Evolutionary conservation across 2,797 vertebrate genomes (phyloP), one percentile per base, ranked within the genome.

Genomic region (Crenuchus spilurus): DNA sequence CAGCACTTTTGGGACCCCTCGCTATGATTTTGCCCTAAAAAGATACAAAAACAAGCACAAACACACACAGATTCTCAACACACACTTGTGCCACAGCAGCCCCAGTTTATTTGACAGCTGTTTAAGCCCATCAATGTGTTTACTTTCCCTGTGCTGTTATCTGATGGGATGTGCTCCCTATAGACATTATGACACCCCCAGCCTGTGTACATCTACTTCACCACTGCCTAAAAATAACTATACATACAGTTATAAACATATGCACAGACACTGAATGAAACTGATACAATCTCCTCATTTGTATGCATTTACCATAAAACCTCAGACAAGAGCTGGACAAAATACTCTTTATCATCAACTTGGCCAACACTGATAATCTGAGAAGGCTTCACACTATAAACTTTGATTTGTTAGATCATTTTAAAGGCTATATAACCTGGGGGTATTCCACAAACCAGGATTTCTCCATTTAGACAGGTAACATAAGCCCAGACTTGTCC

Each of bases 121-220:
- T 58, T 81, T 75, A 75, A 64, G 54, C 72, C 37, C 72, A 60
- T 75, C 49, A 52, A 35, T 16, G 8, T 75, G 69, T 69, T 78
- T 61, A 57, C 69, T 78, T 52, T 66, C 57, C 48, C 75, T 57
- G 24, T 13, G 31, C 68, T 72, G 64, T 75, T 62, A 72, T 69
- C 26, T 64, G 51, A 75, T 68, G 54, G 54, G 48, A 35, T 20
- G 11, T 11, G 1, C 16, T 75, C 71, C 26, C 61, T 62, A 73
- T 63, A 70, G 51, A 42, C 4, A 31, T 28, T 44, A 63, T 35
- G 26, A 67, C 52, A 74, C 63, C 64, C 54, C 39, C 64, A 67
- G 31, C 63, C 64, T 51, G 31, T 35, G 51, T 51, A 60, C 63
- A 42, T 68, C 72, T 24, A 41, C 72, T 42, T 37, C 49, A 52